phyloP scores from a whole-genome alignment of 2,797 vertebrate genomes.

The Pipistrellus pipistrellus region DNA sequence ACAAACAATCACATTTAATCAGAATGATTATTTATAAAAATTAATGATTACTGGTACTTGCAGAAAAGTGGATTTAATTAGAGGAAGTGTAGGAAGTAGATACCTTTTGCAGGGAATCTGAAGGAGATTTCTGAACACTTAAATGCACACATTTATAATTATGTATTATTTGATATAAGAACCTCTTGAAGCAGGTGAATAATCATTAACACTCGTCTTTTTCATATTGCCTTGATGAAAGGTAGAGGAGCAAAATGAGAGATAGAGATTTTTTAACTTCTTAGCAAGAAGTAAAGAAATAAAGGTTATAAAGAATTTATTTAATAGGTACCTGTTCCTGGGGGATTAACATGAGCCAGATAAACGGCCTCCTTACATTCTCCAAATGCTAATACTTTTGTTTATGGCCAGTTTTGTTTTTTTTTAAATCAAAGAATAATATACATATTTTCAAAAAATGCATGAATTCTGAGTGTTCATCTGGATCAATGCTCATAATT shows the following conservation, averaged over 20 bases:
- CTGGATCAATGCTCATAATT: not conserved
- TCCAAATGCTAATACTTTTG: not conserved
- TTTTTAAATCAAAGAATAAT: not conserved
- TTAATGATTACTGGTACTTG: constrained; percentile 60
- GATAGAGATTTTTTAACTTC: not conserved
- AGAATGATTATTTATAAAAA: constrained; percentile 35
- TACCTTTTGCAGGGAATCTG: constrained; percentile 39
- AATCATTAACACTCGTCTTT: not conserved
- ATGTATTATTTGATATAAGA: constrained; percentile 38
- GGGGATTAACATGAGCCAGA: not conserved
- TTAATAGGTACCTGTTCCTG: not conserved
- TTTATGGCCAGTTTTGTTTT: not conserved
- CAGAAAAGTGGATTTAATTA: constrained; percentile 72
- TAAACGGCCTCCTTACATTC: not conserved
- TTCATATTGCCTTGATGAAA: constrained; percentile 17
- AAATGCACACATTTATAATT: constrained; percentile 50
- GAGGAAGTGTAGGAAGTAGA: constrained; percentile 32
- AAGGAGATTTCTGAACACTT: constrained; percentile 54
- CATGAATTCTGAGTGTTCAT: not conserved
- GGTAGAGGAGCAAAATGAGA: not conserved
- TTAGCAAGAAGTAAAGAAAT: not conserved
- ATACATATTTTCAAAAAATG: not conserved
- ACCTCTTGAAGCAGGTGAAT: not conserved
- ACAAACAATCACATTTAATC: constrained; percentile 38
- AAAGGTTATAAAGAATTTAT: not conserved